A percentile compares a stretch with the other conserved stretches of the same genome.
Evolutionary conservation across 2,888 invertebrate species (phyloP).

Genomic region (Glyphotaelius pellucidus): DNA sequence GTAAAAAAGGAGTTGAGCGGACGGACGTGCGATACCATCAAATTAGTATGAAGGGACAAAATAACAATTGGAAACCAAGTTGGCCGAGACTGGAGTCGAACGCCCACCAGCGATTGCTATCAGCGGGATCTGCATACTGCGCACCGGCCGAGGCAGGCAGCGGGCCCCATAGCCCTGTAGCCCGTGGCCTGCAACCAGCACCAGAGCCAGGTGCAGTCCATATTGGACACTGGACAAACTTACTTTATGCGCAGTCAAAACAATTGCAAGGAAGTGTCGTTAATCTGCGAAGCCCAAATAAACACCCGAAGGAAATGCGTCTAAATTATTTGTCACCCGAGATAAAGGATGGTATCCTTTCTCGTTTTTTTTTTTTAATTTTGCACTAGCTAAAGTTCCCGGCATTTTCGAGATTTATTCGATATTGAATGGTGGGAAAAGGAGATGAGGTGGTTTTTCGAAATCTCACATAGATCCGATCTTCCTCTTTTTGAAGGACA

Average conservation of each 20-base stretch:
- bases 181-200: neutral
- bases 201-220: neutral
- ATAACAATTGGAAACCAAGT: slow-evolving; percentile 63
- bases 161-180: neutral
- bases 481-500: too few species aligned
- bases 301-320: neutral
- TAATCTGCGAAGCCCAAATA: neutral
- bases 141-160: slow-evolving; percentile 2
- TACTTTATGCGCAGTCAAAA: neutral
- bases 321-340: too few species aligned
- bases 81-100: slow-evolving; percentile 49
- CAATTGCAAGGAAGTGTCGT: neutral
- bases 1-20: slow-evolving; percentile 55
- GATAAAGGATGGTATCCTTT: too few species aligned
- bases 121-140: slow-evolving; percentile 48
- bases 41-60: slow-evolving; percentile 65
- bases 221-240: slow-evolving; percentile 15
- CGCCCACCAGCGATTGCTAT: slow-evolving; percentile 56
- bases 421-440: too few species aligned
- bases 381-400: too few species aligned
- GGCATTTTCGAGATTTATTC: too few species aligned
- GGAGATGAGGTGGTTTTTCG: too few species aligned
- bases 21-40: slow-evolving; percentile 63
- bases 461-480: too few species aligned
- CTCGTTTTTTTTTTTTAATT: too few species aligned